Percentiles rank a stretch among this genome's conserved stretches.
These are phyloP conservation scores for Plebejus argus DNA, from an alignment of 2,888 invertebrate species.

Conservation along the genomic window DNA sequence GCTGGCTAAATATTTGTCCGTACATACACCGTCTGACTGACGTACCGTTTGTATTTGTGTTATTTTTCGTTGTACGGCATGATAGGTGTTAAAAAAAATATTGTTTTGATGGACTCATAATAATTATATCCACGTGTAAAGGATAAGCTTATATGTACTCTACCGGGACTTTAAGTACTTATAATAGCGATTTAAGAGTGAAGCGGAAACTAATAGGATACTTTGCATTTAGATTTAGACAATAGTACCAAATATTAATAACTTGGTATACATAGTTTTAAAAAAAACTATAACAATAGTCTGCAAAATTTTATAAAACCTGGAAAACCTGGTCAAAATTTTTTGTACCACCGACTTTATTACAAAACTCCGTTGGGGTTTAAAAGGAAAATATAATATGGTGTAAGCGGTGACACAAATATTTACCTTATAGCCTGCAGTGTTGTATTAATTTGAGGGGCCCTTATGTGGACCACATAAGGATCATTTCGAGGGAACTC, in stretches of 20 bases:
- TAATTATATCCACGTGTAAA: too few relatives aligned
- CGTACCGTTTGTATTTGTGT: background rate
- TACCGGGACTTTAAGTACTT: too few relatives aligned
- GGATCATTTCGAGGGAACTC: background rate
- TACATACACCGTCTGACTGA: constrained; percentile 1
- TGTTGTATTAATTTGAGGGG: background rate
- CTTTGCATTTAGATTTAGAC: background rate
- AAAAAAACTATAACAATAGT: too few relatives aligned
- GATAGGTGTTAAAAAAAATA: background rate
- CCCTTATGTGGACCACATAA: background rate
- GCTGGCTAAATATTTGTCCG: constrained; percentile 21
- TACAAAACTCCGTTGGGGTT: background rate
- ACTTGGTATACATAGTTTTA: too few relatives aligned
- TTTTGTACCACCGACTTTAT: background rate
- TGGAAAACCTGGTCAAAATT: background rate
- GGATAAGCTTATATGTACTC: too few relatives aligned
- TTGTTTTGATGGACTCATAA: too few relatives aligned
- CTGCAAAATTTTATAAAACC: background rate
- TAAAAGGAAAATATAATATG: constrained; percentile 4
- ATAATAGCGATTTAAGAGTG: too few relatives aligned
- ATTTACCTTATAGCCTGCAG: constrained; percentile 55
- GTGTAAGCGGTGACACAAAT: constrained; percentile 50
- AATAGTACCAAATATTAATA: too few relatives aligned
- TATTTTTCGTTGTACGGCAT: background rate
- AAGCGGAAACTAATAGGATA: background rate